phyloP scores from a whole-genome alignment of 2,113 vertebrate species.

The Cyprinodon brontotheroides region DNA sequence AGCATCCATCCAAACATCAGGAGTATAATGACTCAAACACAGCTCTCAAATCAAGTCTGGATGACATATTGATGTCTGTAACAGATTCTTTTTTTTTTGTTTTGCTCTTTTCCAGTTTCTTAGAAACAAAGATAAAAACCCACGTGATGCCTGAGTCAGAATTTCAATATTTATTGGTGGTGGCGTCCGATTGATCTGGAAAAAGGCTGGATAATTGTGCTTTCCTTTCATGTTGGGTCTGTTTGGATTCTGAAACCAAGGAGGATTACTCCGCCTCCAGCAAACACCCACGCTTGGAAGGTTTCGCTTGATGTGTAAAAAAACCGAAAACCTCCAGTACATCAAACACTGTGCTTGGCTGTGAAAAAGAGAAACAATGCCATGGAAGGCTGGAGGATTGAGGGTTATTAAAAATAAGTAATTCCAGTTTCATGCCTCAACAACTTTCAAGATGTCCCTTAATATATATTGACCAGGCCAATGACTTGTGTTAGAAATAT shows the following conservation, averaged over 20 bases:
- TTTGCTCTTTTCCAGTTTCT: not conserved
- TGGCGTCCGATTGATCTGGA: conserved; percentile 58
- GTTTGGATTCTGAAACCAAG: conserved; percentile 52
- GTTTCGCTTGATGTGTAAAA: conserved; percentile 26
- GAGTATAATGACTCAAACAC: not conserved
- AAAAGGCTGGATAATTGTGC: conserved; percentile 57
- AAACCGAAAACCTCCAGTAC: conserved; percentile 27
- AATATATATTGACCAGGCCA: not conserved
- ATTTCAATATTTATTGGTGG: conserved; percentile 33
- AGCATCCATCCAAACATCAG: not conserved
- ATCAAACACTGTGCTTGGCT: conserved; percentile 28
- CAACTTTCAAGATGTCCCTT: not conserved
- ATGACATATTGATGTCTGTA: not conserved
- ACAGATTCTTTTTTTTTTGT: not conserved
- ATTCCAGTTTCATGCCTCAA: not conserved
- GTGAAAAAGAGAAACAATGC: not conserved
- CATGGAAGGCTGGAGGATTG: conserved; percentile 15
- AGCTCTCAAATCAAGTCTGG: not conserved
- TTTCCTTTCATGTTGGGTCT: conserved; percentile 65
- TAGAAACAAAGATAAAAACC: conserved; percentile 17
- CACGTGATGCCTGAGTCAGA: not conserved
- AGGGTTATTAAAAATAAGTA: conserved; percentile 8
- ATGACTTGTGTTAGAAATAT: not conserved
- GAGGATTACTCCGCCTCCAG: conserved; percentile 64
- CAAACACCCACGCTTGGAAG: conserved; percentile 58